A percentile compares a stretch with the other conserved stretches of the same genome.
phyloP scores from a whole-genome alignment of 2,888 invertebrate genomes.

The Allacma fusca region DNA sequence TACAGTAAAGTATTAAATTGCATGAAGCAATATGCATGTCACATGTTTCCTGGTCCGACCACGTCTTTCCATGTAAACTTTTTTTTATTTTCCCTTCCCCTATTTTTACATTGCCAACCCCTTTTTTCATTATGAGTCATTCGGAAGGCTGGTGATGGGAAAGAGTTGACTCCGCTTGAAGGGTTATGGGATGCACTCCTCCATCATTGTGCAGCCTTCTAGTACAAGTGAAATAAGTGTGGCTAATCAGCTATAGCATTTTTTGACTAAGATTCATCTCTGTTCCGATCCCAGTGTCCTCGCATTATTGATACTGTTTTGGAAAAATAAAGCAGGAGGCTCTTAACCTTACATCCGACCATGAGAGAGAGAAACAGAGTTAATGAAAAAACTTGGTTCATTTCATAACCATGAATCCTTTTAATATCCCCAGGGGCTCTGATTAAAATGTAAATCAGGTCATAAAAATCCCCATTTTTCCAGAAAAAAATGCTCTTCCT shows the following conservation, averaged over 20 bases:
- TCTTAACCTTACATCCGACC: background rate
- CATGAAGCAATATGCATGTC: too few relatives aligned
- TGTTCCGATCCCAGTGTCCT: background rate
- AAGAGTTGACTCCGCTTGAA: conserved; percentile 27
- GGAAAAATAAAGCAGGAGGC: background rate
- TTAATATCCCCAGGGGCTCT: conserved; percentile 45
- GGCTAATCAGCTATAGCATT: conserved; percentile 4
- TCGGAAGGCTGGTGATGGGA: conserved; percentile 10
- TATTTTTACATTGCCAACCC: conserved; percentile 35
- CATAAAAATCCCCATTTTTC: conserved; percentile 42
- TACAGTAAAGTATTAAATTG: too few relatives aligned
- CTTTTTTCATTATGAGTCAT: conserved; percentile 48
- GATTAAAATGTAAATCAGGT: conserved; percentile 48
- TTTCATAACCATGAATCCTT: conserved; percentile 47
- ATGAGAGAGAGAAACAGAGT: conserved; percentile 31
- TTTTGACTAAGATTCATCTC: background rate
- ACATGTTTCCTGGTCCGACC: too few relatives aligned
- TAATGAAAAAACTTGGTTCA: conserved; percentile 49
- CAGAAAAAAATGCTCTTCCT: conserved; percentile 28
- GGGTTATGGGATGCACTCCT: background rate
- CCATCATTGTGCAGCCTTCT: background rate
- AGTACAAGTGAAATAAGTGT: background rate
- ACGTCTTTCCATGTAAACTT: background rate
- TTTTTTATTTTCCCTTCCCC: conserved; percentile 25
- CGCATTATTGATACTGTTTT: background rate